Conservation (phyloP, 2,888 invertebrate genomes). For the Tyria jacobaeae region DNA sequence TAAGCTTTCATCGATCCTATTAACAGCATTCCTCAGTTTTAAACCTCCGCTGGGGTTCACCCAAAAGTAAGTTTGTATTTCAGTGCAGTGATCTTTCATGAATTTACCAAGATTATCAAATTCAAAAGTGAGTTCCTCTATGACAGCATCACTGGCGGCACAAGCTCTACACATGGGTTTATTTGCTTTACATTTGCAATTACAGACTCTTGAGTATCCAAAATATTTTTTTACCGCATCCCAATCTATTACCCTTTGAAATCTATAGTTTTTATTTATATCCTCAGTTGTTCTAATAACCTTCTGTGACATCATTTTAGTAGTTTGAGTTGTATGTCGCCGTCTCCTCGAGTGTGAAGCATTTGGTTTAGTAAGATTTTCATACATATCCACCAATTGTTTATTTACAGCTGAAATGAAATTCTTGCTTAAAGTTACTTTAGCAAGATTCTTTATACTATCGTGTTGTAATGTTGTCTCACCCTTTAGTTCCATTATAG, state of each 20-base stretch:
- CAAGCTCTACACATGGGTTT: conserved; percentile 72
- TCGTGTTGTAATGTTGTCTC: conserved; percentile 40
- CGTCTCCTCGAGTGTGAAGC: conserved; percentile 9
- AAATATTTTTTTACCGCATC: conserved; percentile 62
- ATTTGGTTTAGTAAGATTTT: conserved; percentile 39
- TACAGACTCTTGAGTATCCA: conserved; percentile 67
- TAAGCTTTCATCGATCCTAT: conserved; percentile 65
- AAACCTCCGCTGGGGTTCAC: conserved; percentile 74
- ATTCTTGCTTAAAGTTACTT: conserved; percentile 62
- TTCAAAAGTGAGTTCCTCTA: conserved; percentile 72
- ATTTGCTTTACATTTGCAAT: conserved; percentile 68
- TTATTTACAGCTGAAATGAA: conserved; percentile 65
- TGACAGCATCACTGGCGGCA: conserved; percentile 72
- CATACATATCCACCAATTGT: conserved; percentile 59
- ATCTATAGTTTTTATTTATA: background rate
- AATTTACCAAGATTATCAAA: conserved; percentile 70
- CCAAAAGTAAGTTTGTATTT: conserved; percentile 76
- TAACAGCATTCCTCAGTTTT: conserved; percentile 67
- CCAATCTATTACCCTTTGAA: conserved; percentile 58
- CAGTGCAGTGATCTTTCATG: conserved; percentile 75
- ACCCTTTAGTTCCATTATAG: conserved; percentile 19
- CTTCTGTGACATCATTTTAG: background rate
- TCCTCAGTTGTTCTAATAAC: background rate
- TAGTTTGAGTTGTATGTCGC: conserved; percentile 5
- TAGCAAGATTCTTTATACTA: conserved; percentile 39